Evolutionary conservation across 2,113 vertebrate genomes (phyloP).

Genomic region (Rhinolophus ferrumequinum): DNA sequence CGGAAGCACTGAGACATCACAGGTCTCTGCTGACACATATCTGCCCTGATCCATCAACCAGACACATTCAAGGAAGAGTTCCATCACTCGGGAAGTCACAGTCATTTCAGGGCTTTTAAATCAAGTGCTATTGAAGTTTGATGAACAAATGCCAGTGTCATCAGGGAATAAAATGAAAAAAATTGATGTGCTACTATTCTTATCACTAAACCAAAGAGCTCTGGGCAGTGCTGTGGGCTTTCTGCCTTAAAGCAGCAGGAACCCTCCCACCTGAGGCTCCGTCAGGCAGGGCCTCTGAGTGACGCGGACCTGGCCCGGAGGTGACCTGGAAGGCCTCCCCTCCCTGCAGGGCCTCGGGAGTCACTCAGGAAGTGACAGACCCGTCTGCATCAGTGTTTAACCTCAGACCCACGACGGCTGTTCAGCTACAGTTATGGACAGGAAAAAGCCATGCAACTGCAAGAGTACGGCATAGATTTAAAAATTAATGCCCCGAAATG

Average conservation of each 20-base stretch:
- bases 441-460: constrained; percentile 51
- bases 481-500: neutral
- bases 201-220: neutral
- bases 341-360: constrained; percentile 31
- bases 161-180: neutral
- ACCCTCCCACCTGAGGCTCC: neutral
- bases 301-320: constrained; percentile 50
- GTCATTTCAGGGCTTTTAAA: neutral
- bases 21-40: neutral
- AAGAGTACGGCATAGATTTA: neutral
- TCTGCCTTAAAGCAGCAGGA: neutral
- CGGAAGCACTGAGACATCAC: constrained; percentile 19
- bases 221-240: neutral
- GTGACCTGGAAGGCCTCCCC: constrained; percentile 67
- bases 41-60: neutral
- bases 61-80: neutral
- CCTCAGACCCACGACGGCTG: neutral
- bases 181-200: constrained; percentile 25
- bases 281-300: constrained; percentile 58
- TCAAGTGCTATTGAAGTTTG: neutral
- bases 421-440: constrained; percentile 76
- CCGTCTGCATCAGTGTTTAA: constrained; percentile 3
- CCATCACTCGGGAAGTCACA: neutral
- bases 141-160: constrained; percentile 29
- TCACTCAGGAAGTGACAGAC: neutral